phyloP scores from a whole-genome alignment of 2,797 vertebrate genomes.

The Anguilla marmorata region DNA sequence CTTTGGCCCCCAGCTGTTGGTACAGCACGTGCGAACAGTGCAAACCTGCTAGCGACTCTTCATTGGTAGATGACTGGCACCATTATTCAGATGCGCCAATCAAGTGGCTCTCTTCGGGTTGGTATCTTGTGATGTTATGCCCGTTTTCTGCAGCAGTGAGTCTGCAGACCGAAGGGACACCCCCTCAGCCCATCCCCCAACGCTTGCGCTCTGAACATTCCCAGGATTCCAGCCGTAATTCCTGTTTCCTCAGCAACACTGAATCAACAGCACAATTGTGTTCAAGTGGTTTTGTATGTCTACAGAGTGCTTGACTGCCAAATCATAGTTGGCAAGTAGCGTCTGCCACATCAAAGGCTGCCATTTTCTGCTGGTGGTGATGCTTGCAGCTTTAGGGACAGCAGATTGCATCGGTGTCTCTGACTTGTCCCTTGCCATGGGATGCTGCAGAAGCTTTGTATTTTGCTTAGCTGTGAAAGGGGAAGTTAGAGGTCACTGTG shows the following conservation, averaged over 20 bases:
- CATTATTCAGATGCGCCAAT: not conserved
- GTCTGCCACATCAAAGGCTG: not conserved
- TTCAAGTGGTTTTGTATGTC: not conserved
- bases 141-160: not conserved
- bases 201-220: not conserved
- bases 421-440: not conserved
- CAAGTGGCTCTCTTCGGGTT: not conserved
- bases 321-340: not conserved
- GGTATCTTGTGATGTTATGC: not conserved
- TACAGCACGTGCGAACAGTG: not conserved
- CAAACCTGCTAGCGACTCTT: not conserved
- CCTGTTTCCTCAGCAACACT: not conserved
- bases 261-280: not conserved
- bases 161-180: not conserved
- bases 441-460: not conserved
- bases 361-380: not conserved
- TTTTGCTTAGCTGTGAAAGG: not conserved
- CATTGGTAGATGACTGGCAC: not conserved
- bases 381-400: not conserved
- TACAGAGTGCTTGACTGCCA: not conserved
- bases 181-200: not conserved
- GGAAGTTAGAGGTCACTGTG: not conserved
- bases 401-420: not conserved
- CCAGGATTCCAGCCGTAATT: not conserved
- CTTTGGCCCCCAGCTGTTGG: not conserved